Evolutionary conservation across 2,797 vertebrate genomes (phyloP), one percentile per base, ranked within the genome.

Genomic region (Pachyuromys duprasi): DNA sequence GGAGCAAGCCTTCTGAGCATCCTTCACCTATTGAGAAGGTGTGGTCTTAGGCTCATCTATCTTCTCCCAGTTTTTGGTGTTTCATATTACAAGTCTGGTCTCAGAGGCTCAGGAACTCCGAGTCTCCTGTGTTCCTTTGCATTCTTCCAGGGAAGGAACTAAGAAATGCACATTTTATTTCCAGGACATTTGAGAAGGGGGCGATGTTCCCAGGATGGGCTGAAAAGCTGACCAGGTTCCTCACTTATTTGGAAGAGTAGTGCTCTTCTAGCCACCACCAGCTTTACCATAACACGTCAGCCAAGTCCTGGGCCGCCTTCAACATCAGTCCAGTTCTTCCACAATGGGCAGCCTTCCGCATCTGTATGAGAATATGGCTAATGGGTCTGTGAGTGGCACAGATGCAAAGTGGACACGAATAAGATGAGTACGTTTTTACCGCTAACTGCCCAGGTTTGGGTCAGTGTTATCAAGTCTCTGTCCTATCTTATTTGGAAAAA

Each of bases 291-390:
- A 98, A 98, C 98, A 96, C 97, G 98, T 98, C 97, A 97, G 94
- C 96, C 86, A 97, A 98, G 97, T 98, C 98, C 98, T 81, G 70
- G 96, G 98, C 97, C 96, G 94, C 98, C 97, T 96, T 97, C 98
- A 96, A 69, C 97, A 95, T 97, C 96, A 93, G 98, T 98, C 96
- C 98, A 98, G 98, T 98, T 98, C 98, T 98, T 98, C 98, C 98
- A 98, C 98, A 98, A 98, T 97, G 98, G 98, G 98, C 98, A 99
- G 81, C 97, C 97, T 98, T 98, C 98, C 98, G 96, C 80, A 57
- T 96, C 97, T 97, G 97, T 98, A 97, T 98, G 98, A 97, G 98
- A 98, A 97, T 96, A 94, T 86, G 96, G 98, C 94, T 98, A 98
- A 98, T 98, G 81, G 95, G 94, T 97, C 86, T 95, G 97, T 94